Conservation (phyloP, 2,113 vertebrate genomes). For the Rynchops niger region DNA sequence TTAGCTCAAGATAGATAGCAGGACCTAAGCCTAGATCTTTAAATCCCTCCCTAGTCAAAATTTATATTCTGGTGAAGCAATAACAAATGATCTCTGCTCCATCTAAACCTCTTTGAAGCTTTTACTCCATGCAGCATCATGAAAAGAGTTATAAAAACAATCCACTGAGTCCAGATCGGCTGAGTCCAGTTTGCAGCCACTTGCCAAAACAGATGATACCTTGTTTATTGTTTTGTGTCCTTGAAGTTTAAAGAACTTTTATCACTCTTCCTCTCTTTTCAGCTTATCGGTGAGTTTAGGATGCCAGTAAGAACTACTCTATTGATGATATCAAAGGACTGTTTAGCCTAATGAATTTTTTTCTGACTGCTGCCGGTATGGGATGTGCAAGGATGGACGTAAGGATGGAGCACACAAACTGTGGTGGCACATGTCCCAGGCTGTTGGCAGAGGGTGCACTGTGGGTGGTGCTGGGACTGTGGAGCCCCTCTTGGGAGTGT, state of each 20-base stretch:
- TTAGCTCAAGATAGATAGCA: background rate
- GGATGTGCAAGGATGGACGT: fast-evolving
- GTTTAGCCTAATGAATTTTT: background rate
- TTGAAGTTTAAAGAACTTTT: background rate
- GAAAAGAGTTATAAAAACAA: background rate
- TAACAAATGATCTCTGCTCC: background rate
- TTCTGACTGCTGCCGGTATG: background rate
- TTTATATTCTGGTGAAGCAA: background rate
- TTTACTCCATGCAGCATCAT: background rate
- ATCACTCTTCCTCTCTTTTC: background rate
- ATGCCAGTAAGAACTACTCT: background rate
- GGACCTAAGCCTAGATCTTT: background rate
- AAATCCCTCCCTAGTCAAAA: background rate
- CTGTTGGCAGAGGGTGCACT: background rate
- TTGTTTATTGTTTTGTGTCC: background rate
- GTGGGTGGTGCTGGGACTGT: background rate
- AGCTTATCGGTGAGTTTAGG: background rate
- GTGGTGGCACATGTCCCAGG: background rate
- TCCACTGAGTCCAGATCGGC: background rate
- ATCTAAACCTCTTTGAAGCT: background rate
- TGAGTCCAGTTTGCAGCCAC: background rate
- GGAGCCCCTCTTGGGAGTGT: background rate
- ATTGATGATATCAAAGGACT: background rate
- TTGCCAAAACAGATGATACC: background rate
- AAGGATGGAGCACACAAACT: background rate